These are phyloP conservation scores for Nanorana parkeri DNA, from an alignment of 2,113 vertebrate species.

Conservation along the genomic window DNA sequence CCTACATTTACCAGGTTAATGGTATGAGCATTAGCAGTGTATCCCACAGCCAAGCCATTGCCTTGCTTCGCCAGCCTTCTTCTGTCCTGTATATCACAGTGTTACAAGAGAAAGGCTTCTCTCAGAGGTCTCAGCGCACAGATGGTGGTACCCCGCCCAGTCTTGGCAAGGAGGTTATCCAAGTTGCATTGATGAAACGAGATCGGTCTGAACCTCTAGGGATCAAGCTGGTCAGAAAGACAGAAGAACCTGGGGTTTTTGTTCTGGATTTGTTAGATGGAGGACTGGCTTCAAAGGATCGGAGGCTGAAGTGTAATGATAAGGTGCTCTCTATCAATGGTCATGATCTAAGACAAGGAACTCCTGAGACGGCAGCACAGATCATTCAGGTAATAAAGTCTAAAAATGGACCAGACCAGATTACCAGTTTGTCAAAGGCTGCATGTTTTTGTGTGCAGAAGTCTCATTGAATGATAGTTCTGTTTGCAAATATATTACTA, in stretches of 20 bases:
- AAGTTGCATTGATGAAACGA: conserved; percentile 83
- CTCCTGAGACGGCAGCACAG: conserved; percentile 89
- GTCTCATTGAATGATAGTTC: too few relatives aligned
- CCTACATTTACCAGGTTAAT: conserved; percentile 77
- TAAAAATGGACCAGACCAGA: too few relatives aligned
- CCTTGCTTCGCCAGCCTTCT: conserved; percentile 77
- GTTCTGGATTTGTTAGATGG: conserved; percentile 87
- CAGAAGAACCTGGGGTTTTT: conserved; percentile 86
- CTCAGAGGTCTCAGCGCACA: conserved; percentile 66
- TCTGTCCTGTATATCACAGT: conserved; percentile 79
- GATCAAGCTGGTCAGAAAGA: conserved; percentile 91
- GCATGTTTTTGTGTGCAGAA: too few relatives aligned
- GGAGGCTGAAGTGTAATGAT: conserved; percentile 86
- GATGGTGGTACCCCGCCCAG: conserved; percentile 43
- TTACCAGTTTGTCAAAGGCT: too few relatives aligned
- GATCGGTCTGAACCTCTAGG: conserved; percentile 84
- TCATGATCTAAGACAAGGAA: conserved; percentile 88
- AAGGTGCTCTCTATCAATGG: conserved; percentile 91
- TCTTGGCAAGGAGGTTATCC: conserved; percentile 76
- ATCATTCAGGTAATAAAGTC: conserved; percentile 88
- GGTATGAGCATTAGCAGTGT: conserved; percentile 85
- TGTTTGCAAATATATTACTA: too few relatives aligned
- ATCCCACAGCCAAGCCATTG: conserved; percentile 81
- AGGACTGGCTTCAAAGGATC: conserved; percentile 88
- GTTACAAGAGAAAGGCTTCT: conserved; percentile 92